Evolutionary conservation across 2,113 vertebrate species (phyloP).

Genomic region (Dasypus novemcinctus): DNA sequence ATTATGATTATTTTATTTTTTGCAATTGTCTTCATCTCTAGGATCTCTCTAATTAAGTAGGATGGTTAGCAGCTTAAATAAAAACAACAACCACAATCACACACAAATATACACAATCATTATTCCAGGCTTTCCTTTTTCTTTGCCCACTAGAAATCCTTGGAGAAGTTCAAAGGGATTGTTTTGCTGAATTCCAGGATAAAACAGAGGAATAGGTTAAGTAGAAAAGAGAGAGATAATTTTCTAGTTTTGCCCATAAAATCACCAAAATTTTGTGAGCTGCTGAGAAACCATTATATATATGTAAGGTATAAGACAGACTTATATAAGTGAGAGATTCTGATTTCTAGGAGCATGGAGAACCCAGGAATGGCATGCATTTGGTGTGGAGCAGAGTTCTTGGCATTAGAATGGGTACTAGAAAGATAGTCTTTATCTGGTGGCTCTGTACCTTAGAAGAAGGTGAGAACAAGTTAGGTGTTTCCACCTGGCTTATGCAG

Average conservation of each 20-base stretch:
- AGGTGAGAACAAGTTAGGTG: rapidly evolving
- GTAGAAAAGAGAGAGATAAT: not conserved
- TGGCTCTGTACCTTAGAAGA: not conserved
- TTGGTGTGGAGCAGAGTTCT: not conserved
- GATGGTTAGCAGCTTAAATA: not conserved
- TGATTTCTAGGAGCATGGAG: not conserved
- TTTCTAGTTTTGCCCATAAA: not conserved
- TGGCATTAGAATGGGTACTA: rapidly evolving
- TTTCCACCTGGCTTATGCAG: not conserved
- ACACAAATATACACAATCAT: not conserved
- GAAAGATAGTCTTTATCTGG: not conserved
- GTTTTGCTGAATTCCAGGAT: not conserved
- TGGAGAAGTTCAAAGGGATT: not conserved
- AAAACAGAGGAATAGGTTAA: not conserved
- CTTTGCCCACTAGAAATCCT: not conserved
- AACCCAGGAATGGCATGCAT: rapidly evolving
- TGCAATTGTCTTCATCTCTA: not conserved
- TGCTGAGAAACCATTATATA: not conserved
- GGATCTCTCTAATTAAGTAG: not conserved
- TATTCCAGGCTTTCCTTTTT: not conserved
- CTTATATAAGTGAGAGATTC: not conserved
- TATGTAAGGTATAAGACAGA: not conserved
- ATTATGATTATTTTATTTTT: too few species aligned
- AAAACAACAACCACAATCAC: not conserved
- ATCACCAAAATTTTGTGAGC: not conserved